phyloP scores from a whole-genome alignment of 1,140 invertebrate species.

The Lasioglossum baleicum region DNA sequence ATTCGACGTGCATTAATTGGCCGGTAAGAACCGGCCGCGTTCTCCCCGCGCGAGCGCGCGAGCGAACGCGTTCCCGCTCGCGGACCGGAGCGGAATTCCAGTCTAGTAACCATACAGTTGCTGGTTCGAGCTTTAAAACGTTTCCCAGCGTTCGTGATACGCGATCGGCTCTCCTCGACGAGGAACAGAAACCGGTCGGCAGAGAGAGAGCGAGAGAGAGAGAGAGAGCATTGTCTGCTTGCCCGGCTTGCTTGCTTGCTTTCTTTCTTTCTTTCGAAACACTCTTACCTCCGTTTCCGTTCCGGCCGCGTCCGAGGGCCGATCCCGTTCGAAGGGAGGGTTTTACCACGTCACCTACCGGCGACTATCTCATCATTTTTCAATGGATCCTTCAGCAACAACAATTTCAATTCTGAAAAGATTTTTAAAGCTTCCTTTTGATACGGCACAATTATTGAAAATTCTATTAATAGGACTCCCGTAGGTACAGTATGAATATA shows the following conservation, averaged over 20 bases:
- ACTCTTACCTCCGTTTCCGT: not conserved
- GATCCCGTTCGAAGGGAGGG: too few species aligned
- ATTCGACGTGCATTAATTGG: conserved; percentile 63
- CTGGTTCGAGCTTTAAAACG: conserved; percentile 50
- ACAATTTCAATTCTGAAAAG: too few species aligned
- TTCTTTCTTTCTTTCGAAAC: not conserved
- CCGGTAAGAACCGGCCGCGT: conserved; percentile 49
- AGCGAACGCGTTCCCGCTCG: too few species aligned
- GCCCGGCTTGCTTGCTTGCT: not conserved
- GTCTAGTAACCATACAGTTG: conserved; percentile 69
- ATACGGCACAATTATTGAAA: too few species aligned
- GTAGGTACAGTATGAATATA: too few species aligned
- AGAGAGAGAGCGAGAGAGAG: too few species aligned
- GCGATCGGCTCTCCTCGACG: conserved; percentile 18
- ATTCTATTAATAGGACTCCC: too few species aligned
- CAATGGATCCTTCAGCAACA: too few species aligned
- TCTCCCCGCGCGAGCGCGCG: conserved; percentile 2
- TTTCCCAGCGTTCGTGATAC: conserved; percentile 45
- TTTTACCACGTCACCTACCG: too few species aligned
- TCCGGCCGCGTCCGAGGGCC: not conserved
- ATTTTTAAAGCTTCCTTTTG: too few species aligned
- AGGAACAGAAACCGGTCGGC: conserved; percentile 12
- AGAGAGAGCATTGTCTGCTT: too few species aligned
- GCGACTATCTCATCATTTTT: too few species aligned
- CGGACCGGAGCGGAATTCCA: conserved; percentile 64